Base-by-base conservation (phyloP, 2,888 invertebrate species). In the Lobophora halterata region DNA sequence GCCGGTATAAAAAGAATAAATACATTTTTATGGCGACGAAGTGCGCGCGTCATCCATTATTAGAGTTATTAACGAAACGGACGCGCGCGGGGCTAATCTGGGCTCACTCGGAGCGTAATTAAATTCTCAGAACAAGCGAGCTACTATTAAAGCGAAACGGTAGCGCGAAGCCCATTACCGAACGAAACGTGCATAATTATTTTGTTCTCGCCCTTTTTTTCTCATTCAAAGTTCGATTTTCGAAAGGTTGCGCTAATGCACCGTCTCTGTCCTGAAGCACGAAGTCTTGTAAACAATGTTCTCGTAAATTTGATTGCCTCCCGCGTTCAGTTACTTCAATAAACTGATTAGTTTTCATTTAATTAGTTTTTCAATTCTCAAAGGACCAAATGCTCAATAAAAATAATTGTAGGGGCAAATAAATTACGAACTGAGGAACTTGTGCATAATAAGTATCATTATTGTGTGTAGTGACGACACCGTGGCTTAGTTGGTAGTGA, bases 141-240 rank as follows among this genome's bases (percentile, higher is more conserved):
- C 80, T 82, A n/a, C n/a, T n/a, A 80, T 81, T 83, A 86, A 81
- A 82, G 73, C 79, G 78, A 79, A 85, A 86, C 86, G 79, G 86
- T 87, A 87, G 85, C 85, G 72, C 79, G 77, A 79, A 77, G 74
- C 79, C 75, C 83, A 87, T 86, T 85, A 83, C 79, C 71, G 78
- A 80, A 85, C 79, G 79, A 82, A 85, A 85, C 85, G 85, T 85
- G 80, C 73, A 86, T 87, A 87, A 87, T 87, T 86, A 86, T 87
- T 87, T 87, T 79, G 85, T 86, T 85, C 81, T 80, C 80, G 76
- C 76, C 72, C 77, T 82, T 79, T 79, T 73, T 79, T 76, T 76
- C 67, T 70, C 71, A 64, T 79, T 75, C 67, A 65, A 65, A 71
- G 71, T 79, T 80, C 75, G 78, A 79, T 78, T 80, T 83, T 79